Conservation (phyloP, 92 coral and sea anemone species). For the Heliopora coerulea region DNA sequence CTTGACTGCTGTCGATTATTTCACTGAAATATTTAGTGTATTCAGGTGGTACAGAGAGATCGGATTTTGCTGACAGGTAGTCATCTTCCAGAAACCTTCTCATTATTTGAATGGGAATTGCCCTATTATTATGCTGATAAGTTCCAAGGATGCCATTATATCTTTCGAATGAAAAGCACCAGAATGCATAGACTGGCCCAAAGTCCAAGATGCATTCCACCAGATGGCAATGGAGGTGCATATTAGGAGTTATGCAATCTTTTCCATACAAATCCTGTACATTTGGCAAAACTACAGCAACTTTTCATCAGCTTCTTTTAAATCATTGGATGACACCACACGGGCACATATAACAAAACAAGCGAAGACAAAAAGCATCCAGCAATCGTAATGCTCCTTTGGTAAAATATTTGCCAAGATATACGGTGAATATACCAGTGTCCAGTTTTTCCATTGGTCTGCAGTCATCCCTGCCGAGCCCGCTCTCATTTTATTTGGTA, state of each 20-base stretch:
- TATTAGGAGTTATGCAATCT: constrained; percentile 47
- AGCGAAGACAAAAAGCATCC: too few species aligned
- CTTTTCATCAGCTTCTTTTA: too few species aligned
- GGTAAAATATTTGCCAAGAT: too few species aligned
- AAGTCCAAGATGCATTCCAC: constrained; percentile 52
- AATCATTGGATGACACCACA: too few species aligned
- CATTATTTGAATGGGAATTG: neutral
- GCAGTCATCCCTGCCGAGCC: too few species aligned
- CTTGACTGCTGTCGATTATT: neutral
- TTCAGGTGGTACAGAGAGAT: neutral
- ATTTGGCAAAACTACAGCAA: too few species aligned
- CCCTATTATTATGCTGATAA: constrained; percentile 39
- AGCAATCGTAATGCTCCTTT: too few species aligned
- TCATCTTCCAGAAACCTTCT: constrained; percentile 3
- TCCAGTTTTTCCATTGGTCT: too few species aligned
- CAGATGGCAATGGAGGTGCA: constrained; percentile 58
- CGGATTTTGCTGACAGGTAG: neutral
- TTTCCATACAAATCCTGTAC: constrained; percentile 65
- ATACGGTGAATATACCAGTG: too few species aligned
- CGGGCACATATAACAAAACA: too few species aligned
- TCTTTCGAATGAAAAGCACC: constrained; percentile 51
- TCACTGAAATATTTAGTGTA: neutral
- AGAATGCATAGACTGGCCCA: constrained; percentile 50
- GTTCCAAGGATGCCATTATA: constrained; percentile 57
- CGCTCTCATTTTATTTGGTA: too few species aligned